Base-by-base conservation (phyloP, 2,797 vertebrate genomes). In the Gymnocypris eckloni region DNA sequence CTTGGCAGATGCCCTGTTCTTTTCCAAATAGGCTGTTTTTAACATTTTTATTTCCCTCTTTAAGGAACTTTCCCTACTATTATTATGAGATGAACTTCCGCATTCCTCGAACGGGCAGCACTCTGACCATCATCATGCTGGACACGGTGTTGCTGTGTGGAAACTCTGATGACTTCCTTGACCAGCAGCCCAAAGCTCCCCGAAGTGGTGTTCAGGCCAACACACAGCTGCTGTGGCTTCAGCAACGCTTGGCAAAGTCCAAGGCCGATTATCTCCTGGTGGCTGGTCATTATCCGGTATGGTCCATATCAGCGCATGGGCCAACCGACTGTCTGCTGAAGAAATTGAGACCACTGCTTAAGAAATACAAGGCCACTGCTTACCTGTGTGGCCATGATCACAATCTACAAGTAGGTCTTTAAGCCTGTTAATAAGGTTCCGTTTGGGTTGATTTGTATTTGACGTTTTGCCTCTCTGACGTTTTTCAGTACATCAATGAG, bases 341-440 rank as follows among this genome's bases (percentile, higher is more conserved):
- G 33, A 89, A 88, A 0, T 89, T 99, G 18, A 93, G 92, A 2
- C 98, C 98, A 0, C 92, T 98, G 87, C 94, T 99, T 81, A 81
- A 90, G 13, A 95, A 93, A 0, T 92, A 99, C 91, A 95, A 95
- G 0, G 97, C 95, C 89, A 99, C 96, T 0, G 96, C 97, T 11
- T 99, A 98, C 91, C 87, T 99, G 75, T 97, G 97, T 1, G 98
- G 98, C 3, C 98, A 99, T 0, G 97, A 99, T 89, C 98, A 99
- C 92, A 99, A 99, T 86, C 92, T 99, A 85, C 98, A 99, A 97
- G 98, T 98, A 37, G 4, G 91, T 90, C 41, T 28, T 33, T 13
- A 20, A 22, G 7, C 9, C 11, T 39, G 20, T 48, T 39, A 18
- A 56, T 28, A 22, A 71, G 25, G n/a, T 54, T 52, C 25, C 0